Percentiles rank a stretch among this genome's conserved stretches.
Conservation (phyloP, 2,113 vertebrate species). For the Turdus rufiventris region DNA sequence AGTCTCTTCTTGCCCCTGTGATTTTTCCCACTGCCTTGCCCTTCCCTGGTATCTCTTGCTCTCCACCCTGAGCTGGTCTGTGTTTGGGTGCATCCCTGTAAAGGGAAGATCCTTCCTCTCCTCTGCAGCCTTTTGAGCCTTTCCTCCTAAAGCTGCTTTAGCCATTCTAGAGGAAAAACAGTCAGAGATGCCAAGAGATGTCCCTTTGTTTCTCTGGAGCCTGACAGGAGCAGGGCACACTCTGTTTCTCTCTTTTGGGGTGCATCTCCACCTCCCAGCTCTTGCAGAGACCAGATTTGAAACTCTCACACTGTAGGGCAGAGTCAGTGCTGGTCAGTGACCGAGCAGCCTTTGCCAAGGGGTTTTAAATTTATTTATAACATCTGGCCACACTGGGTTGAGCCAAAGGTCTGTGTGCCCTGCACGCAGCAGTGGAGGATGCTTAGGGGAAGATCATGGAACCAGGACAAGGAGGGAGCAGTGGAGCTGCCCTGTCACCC, state of each 20-base stretch:
- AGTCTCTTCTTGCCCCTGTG: not conserved
- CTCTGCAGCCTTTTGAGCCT: not conserved
- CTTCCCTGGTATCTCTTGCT: not conserved
- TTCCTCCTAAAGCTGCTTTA: not conserved
- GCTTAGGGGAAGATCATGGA: not conserved
- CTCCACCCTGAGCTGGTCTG: not conserved
- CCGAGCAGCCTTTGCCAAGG: not conserved
- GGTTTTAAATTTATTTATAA: not conserved
- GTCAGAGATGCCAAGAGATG: not conserved
- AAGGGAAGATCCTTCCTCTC: not conserved
- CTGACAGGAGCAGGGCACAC: not conserved
- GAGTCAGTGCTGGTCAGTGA: not conserved
- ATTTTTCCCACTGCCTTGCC: not conserved
- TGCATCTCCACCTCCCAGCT: not conserved
- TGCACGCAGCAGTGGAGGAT: rapidly evolving
- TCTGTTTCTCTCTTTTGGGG: rapidly evolving
- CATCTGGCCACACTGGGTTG: rapidly evolving
- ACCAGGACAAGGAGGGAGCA: not conserved
- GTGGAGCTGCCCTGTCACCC: not conserved
- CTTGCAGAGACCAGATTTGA: not conserved
- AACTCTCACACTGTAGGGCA: not conserved
- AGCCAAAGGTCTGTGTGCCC: not conserved
- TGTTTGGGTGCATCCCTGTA: not conserved
- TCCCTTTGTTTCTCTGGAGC: not conserved
- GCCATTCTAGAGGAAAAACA: not conserved